Conservation (phyloP, 2,888 invertebrate species). For the Ecliptopera silaceata region DNA sequence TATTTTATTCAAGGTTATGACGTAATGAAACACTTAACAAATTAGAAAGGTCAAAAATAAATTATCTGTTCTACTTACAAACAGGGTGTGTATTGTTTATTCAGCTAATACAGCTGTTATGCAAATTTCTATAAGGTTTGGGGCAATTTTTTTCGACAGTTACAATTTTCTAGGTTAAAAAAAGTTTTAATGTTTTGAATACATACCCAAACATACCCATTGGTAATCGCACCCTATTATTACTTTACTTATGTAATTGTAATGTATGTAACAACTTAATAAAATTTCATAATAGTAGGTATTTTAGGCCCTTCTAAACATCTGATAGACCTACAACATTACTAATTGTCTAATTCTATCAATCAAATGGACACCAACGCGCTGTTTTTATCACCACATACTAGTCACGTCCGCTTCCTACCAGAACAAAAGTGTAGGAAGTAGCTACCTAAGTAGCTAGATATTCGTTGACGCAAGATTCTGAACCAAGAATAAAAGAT, state of each 20-base stretch:
- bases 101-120: too few species aligned
- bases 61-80: constrained; percentile 49
- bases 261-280: too few species aligned
- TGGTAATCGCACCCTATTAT: too few species aligned
- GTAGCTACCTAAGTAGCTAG: constrained; percentile 34
- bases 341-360: background rate
- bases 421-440: constrained; percentile 50
- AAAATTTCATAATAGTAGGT: too few species aligned
- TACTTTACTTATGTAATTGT: too few species aligned
- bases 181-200: too few species aligned
- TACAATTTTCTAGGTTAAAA: too few species aligned
- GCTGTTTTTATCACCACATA: constrained; percentile 18
- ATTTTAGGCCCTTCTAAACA: too few species aligned
- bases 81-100: constrained; percentile 32
- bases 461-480: constrained; percentile 56
- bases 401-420: constrained; percentile 30
- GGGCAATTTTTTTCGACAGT: too few species aligned
- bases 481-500: constrained; percentile 3
- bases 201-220: too few species aligned
- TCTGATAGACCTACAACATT: background rate
- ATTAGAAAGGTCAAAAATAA: constrained; percentile 60
- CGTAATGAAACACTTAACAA: constrained; percentile 60
- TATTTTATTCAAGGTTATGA: constrained; percentile 64
- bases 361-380: background rate
- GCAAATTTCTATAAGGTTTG: constrained; percentile 35